Evolutionary conservation across 2,888 invertebrate species (phyloP), one percentile per base, ranked within the genome.

Genomic region (Yponomeuta plumbellus): DNA sequence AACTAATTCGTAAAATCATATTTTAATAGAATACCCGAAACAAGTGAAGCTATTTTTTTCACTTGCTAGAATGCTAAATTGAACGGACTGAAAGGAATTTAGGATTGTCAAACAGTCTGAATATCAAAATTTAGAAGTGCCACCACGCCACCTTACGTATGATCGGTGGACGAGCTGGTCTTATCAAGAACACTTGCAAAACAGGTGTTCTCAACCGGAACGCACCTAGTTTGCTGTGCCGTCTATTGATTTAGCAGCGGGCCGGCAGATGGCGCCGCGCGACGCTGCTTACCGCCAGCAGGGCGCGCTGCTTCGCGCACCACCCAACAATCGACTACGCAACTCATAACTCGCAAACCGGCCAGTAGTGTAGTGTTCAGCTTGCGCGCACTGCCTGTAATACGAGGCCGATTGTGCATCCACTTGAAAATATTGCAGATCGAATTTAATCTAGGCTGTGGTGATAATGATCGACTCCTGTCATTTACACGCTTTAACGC

Each of bases 301-400:
- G 44, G 64, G 65, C 71, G 69, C 74, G 66, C 72, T 78, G 74
- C 44, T 52, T 5, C 80, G 86, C 88, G 86, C 87, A 85, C 78
- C 34, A 82, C 76, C 74, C 75, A 17, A 52, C 17, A 17, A 52
- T 52, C 44, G 44, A 52, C 44, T 52, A 17, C 44, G 44, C 44
- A 52, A 52, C 44, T 52, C 44, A 4, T 17, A 39, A n/a, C 4
- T 20, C n/a, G n/a, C n/a, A n/a, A 59, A 83, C 78, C 79, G 76
- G 81, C 80, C 84, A 84, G 83, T 85, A 81, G 84, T n/a, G 26
- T 26, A 34, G 34, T 79, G 81, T 75, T 83, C 84, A 73, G 83
- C 82, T 79, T 80, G 86, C 85, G 84, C 81, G 81, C 80, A 83
- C 79, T 80, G 84, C 80, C 80, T 80, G 84, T 83, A 78, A 80